Conservation (phyloP, 2,888 invertebrate genomes). For the Atrina japonica region DNA sequence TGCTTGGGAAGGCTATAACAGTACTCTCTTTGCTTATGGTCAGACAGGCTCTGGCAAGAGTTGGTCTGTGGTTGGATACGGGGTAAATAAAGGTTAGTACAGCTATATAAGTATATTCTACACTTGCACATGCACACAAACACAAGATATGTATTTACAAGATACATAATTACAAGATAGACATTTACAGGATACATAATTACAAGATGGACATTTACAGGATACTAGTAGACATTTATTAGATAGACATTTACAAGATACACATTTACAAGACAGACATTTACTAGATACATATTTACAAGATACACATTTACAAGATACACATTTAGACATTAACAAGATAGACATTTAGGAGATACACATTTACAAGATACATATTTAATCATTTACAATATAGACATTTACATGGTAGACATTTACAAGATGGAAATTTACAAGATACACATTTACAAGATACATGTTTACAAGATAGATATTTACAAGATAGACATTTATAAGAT, state of each 20-base stretch:
- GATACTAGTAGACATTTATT: neutral
- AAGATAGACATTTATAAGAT: too few species aligned
- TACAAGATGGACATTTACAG: too few species aligned
- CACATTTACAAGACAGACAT: neutral
- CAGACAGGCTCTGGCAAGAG: conserved; percentile 84
- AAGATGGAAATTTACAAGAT: too few species aligned
- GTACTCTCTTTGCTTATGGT: conserved; percentile 84
- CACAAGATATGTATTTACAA: too few species aligned
- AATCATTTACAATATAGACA: too few species aligned
- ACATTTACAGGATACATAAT: too few species aligned
- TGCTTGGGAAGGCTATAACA: conserved; percentile 84
- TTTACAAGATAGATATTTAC: too few species aligned
- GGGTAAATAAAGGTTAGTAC: conserved; percentile 82
- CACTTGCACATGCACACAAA: neutral
- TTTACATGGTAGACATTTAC: neutral
- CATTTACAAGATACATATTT: neutral
- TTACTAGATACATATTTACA: too few species aligned
- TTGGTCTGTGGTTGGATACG: conserved; percentile 84
- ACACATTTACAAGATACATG: neutral
- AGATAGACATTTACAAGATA: too few species aligned
- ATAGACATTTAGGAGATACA: too few species aligned
- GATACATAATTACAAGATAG: neutral
- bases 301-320: too few species aligned
- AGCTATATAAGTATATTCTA: neutral
- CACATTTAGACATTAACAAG: neutral